Percentiles rank a stretch among this genome's conserved stretches.
phyloP scores from a whole-genome alignment of 1,140 invertebrate genomes.

The Andrena cerasifolii region DNA sequence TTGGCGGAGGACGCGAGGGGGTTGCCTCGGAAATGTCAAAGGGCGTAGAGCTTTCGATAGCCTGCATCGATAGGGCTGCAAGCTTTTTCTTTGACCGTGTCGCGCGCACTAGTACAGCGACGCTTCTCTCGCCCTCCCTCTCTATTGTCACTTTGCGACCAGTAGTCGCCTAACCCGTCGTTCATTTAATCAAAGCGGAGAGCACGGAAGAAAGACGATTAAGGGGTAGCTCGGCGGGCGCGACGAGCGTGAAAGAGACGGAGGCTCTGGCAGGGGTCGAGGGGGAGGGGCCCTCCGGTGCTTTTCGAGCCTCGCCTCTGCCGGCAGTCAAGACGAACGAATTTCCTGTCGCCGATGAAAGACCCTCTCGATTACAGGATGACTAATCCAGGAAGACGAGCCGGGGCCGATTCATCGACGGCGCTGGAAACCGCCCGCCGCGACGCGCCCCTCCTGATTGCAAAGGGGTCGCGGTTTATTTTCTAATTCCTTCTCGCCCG shows the following conservation, averaged over 20 bases:
- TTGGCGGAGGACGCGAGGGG: not conserved
- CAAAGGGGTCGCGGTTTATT: too few species aligned
- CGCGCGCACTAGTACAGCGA: not conserved
- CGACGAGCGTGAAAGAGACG: not conserved
- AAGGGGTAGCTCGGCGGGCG: slow-evolving; percentile 5
- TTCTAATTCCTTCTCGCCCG: not conserved
- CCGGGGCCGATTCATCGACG: slow-evolving; percentile 42
- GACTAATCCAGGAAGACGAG: slow-evolving; percentile 46
- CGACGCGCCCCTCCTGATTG: too few species aligned
- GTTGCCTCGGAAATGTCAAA: not conserved
- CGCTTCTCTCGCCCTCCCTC: not conserved
- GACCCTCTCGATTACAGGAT: slow-evolving; percentile 26
- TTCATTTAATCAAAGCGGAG: slow-evolving; percentile 49
- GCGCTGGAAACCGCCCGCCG: too few species aligned
- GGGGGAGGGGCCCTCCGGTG: not conserved
- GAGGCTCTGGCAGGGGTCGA: not conserved
- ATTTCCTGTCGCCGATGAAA: slow-evolving; percentile 39
- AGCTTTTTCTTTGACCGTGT: not conserved
- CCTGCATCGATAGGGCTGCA: not conserved
- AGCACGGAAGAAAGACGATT: slow-evolving; percentile 49
- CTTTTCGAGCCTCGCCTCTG: slow-evolving; percentile 28
- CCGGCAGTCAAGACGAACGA: slow-evolving; percentile 28
- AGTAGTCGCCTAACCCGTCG: slow-evolving; percentile 36
- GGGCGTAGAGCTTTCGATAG: not conserved
- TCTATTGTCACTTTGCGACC: slow-evolving; percentile 8